Evolutionary conservation across 1,140 invertebrate genomes (phyloP).

Genomic region (Drosophila burlai): DNA sequence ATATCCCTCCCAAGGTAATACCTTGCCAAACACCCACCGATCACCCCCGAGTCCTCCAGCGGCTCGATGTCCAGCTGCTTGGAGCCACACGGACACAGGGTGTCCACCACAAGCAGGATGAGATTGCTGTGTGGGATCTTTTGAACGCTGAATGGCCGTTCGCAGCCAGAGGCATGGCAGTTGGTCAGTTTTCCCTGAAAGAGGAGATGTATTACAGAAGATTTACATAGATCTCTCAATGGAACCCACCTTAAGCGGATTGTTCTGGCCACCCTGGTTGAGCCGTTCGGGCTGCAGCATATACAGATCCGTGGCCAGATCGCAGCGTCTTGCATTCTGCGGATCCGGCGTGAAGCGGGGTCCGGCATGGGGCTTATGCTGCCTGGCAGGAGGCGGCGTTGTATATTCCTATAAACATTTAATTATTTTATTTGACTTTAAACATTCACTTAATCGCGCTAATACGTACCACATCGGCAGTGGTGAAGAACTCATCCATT

Average conservation of each 20-base stretch:
- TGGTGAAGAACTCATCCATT: conserved; percentile 82
- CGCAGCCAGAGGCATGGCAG: conserved; percentile 95
- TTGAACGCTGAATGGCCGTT: conserved; percentile 96
- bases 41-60: conserved; percentile 88
- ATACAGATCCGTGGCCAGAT: conserved; percentile 94
- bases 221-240: neutral
- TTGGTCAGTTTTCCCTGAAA: conserved; percentile 95
- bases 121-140: conserved; percentile 96
- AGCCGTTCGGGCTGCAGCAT: conserved; percentile 92
- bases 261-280: conserved; percentile 91
- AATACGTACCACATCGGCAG: conserved; percentile 68
- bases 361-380: conserved; percentile 84
- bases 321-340: conserved; percentile 90
- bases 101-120: conserved; percentile 95
- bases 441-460: neutral
- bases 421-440: neutral
- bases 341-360: conserved; percentile 86
- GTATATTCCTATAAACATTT: conserved; percentile 66
- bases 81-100: conserved; percentile 94
- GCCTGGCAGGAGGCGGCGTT: conserved; percentile 72
- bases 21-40: conserved; percentile 53
- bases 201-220: neutral
- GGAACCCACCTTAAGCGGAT: conserved; percentile 87
- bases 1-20: neutral
- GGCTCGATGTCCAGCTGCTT: conserved; percentile 93